These are phyloP conservation scores for Takifugu ocellatus DNA, from an alignment of 2,797 vertebrate genomes.

Conservation along the genomic window DNA sequence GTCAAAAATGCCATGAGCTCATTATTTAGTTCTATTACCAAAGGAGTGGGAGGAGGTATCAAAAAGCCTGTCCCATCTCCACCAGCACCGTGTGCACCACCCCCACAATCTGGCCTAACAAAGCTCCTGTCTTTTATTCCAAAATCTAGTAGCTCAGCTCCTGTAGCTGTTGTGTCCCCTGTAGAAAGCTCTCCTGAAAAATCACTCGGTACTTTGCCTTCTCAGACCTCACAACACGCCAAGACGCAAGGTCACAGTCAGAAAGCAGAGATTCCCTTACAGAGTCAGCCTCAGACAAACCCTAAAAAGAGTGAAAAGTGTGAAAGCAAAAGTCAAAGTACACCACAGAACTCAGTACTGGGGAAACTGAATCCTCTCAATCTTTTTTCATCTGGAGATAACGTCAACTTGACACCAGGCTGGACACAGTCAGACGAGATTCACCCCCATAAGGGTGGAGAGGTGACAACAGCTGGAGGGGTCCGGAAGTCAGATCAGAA, in stretches of 20 bases:
- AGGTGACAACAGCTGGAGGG: background rate
- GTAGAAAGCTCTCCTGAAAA: conserved; percentile 68
- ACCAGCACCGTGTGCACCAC: conserved; percentile 47
- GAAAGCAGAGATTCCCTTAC: conserved; percentile 22
- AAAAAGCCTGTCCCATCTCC: conserved; percentile 74
- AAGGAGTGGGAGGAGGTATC: conserved; percentile 79
- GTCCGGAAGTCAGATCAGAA: conserved; percentile 30
- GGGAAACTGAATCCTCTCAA: conserved; percentile 82
- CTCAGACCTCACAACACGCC: conserved; percentile 46
- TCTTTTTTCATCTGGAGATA: conserved; percentile 68
- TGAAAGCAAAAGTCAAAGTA: conserved; percentile 56
- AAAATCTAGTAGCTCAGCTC: conserved; percentile 68
- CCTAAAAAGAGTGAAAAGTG: conserved; percentile 32
- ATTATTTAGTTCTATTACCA: conserved; percentile 82
- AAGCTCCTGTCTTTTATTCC: conserved; percentile 75
- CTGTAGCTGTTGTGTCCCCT: conserved; percentile 69
- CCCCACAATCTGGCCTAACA: conserved; percentile 66
- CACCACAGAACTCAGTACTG: conserved; percentile 74
- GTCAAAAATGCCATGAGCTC: conserved; percentile 86
- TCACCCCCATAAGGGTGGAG: conserved; percentile 14
- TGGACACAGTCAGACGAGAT: conserved; percentile 20
- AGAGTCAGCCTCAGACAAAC: conserved; percentile 17
- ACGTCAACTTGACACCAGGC: conserved; percentile 20
- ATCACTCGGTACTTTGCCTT: conserved; percentile 60
- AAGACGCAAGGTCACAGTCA: conserved; percentile 41